Evolutionary conservation across 92 coral and sea anemone species (phyloP), one percentile per base, ranked within the genome.

Genomic region (Actinernus sp.): DNA sequence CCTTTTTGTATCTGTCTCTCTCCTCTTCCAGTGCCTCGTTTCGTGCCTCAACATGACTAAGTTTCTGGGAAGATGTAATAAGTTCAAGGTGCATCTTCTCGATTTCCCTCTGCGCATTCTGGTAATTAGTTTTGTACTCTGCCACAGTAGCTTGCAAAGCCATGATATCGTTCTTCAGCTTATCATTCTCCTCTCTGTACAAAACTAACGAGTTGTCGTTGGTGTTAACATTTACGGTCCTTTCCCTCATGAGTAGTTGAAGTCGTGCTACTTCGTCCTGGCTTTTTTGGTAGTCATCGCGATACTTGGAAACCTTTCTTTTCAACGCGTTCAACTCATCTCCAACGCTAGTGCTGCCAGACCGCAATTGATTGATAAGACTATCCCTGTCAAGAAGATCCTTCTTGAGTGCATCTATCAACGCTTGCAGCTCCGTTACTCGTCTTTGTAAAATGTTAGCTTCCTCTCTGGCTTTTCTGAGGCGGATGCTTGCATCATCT

Each of bases 41-140:
- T 55, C 87, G 71, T 38, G 83, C 97, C 59, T 85, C 97, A 16
- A 74, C 48, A 43, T 83, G 92, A 26, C 79, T 81, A 20, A 74
- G 58, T 49, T 90, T 87, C 34, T 76, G 87, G 43, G 67, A 65
- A 5, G 85, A 73, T 6, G 78, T 74, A 26, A 81, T 67, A n/a
- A 85, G 58, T 26, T 60, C 76, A 2, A 78, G 79, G 41, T 81
- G 83, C 14, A 86, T 81, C 31, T 73, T 79, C 44, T 90, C 92
- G 29, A 58, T 68, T 37, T 86, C 97, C 55, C 79, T 85, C 58
- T 81, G 92, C 16, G 89, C 78, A 16, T 86, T 90, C 59, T 81
- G 97, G 31, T 56, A 61, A 29, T 75, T 83, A 12, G 44, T 60
- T 59, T 86, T 90, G 33, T 31, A 46, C 29, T 90, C 93, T 24